phyloP scores from a whole-genome alignment of 37 sponge, comb jelly and placozoan species.

The Mnemiopsis leidyi region DNA sequence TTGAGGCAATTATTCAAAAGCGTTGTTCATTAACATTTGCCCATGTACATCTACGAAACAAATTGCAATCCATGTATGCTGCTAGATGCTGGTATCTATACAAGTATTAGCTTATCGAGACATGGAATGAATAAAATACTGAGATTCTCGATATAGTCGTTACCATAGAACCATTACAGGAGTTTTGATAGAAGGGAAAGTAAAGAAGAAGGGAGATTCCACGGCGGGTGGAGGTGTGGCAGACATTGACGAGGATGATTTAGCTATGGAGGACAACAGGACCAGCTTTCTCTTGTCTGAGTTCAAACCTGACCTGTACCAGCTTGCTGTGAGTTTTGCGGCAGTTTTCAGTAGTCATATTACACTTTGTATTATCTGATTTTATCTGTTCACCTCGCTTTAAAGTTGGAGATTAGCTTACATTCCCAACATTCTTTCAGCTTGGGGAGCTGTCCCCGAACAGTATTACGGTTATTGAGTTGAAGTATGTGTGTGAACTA shows the following conservation, averaged over 20 bases:
- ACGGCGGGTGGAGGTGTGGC: too few relatives aligned
- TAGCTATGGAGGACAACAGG: neutral
- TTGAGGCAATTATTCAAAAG: too few relatives aligned
- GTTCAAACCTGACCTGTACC: constrained; percentile 60
- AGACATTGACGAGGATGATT: constrained; percentile 26
- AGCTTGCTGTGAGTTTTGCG: neutral
- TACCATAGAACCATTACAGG: too few relatives aligned
- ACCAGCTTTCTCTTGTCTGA: constrained; percentile 32
- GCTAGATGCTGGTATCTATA: too few relatives aligned
- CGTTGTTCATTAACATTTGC: too few relatives aligned
- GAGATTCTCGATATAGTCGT: too few relatives aligned
- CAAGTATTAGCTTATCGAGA: too few relatives aligned
- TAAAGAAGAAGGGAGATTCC: neutral
- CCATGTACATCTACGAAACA: too few relatives aligned
- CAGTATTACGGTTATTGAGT: constrained; percentile 22
- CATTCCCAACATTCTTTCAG: neutral
- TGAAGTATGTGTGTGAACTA: constrained; percentile 39
- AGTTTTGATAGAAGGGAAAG: neutral
- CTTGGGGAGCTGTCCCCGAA: constrained; percentile 39
- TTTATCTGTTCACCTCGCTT: too few relatives aligned
- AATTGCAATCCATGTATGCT: too few relatives aligned
- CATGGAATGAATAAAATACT: too few relatives aligned
- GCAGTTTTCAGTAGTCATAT: neutral
- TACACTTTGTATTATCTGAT: too few relatives aligned
- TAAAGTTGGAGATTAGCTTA: neutral